These are phyloP conservation scores for Brachypteracias leptosomus DNA, from an alignment of 2,113 vertebrate genomes.

Conservation along the genomic window DNA sequence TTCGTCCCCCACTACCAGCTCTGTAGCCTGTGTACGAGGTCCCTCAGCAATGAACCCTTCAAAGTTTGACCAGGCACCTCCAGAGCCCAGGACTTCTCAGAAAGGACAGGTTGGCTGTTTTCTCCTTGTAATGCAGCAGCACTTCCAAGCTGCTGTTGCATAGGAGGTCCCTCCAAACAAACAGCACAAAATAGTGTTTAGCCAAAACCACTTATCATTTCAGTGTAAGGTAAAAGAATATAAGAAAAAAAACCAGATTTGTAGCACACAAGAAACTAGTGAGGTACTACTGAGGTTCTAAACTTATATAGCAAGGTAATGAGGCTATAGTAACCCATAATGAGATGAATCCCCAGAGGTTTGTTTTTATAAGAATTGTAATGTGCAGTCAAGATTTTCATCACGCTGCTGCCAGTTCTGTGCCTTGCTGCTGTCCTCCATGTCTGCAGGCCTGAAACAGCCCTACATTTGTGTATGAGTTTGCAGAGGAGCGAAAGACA, in stretches of 20 bases:
- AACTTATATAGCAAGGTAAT: not conserved
- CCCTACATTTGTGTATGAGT: not conserved
- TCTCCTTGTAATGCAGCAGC: not conserved
- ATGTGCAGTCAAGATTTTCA: not conserved
- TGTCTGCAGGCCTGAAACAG: not conserved
- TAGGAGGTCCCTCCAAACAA: not conserved
- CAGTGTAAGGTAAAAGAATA: not conserved
- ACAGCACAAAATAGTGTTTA: not conserved
- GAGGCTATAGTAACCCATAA: not conserved
- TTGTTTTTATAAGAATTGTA: not conserved
- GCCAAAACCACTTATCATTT: not conserved
- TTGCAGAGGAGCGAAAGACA: not conserved
- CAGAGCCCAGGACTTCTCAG: not conserved
- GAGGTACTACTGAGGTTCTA: not conserved
- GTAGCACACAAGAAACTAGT: not conserved
- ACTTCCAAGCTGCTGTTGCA: not conserved
- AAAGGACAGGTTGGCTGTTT: not conserved
- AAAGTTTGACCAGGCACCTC: not conserved
- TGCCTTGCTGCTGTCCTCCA: not conserved
- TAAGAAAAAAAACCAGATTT: not conserved
- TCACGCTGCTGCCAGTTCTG: not conserved
- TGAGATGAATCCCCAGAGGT: not conserved
- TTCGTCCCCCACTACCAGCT: fast-evolving
- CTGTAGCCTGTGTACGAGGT: not conserved
- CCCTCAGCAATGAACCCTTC: not conserved